Percentiles rank a stretch among this genome's conserved stretches.
These are phyloP conservation scores for Himantopus leucocephalus DNA, from an alignment of 2,113 vertebrate genomes.

Conservation along the genomic window DNA sequence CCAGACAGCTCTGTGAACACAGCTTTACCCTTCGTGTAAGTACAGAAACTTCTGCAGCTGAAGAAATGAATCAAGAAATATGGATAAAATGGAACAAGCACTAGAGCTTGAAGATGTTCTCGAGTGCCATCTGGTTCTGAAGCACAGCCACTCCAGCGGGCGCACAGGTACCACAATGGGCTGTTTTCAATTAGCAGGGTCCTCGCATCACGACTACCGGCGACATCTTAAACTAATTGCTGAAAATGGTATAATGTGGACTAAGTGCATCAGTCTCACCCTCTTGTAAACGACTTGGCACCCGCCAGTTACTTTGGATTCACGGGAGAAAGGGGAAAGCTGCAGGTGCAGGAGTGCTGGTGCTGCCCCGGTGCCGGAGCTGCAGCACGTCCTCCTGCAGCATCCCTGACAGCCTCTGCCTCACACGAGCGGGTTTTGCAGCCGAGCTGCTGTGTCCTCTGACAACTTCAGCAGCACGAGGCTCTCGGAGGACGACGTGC, in stretches of 20 bases:
- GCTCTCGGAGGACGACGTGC: background rate
- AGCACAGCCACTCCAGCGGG: background rate
- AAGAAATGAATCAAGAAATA: background rate
- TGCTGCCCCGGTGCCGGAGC: fast-evolving
- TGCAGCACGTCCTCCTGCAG: background rate
- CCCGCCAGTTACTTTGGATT: fast-evolving
- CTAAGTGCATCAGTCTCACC: background rate
- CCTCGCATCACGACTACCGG: background rate
- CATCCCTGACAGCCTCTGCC: background rate
- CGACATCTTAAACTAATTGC: background rate
- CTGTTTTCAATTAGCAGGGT: background rate
- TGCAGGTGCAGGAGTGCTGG: too few relatives aligned
- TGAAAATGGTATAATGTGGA: fast-evolving
- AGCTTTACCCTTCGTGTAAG: background rate
- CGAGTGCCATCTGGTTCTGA: background rate
- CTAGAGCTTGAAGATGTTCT: background rate
- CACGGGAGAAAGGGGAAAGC: background rate
- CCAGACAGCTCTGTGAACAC: background rate
- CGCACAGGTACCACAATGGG: background rate
- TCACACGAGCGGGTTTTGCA: background rate
- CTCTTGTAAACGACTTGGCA: background rate
- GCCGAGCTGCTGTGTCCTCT: background rate
- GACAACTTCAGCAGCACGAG: background rate
- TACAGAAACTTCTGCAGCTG: background rate
- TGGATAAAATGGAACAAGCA: background rate